Percentiles rank a stretch among this genome's conserved stretches.
phyloP scores from a whole-genome alignment of 1,140 invertebrate genomes.

The Lepidostoma basale region DNA sequence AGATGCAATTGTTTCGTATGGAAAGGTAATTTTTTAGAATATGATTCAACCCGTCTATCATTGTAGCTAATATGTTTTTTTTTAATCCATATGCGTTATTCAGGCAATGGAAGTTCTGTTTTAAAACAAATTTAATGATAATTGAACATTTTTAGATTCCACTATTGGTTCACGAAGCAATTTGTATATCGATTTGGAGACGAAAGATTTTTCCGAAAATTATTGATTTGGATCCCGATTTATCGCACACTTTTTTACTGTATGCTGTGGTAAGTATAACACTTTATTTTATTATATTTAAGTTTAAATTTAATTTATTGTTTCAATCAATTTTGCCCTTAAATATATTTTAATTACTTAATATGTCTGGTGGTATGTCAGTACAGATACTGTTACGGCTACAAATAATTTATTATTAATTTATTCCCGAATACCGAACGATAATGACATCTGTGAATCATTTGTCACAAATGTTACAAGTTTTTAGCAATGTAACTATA shows the following conservation, averaged over 20 bases:
- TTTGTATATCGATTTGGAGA: constrained; percentile 79
- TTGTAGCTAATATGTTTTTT: background rate
- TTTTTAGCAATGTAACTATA: too few species aligned
- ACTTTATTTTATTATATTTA: background rate
- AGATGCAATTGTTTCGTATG: constrained; percentile 40
- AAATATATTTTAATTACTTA: too few species aligned
- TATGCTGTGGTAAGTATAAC: constrained; percentile 68
- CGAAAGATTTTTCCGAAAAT: constrained; percentile 74
- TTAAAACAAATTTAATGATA: background rate
- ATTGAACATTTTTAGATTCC: constrained; percentile 60
- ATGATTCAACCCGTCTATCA: background rate
- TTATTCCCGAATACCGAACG: too few species aligned
- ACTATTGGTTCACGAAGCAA: constrained; percentile 75
- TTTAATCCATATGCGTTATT: constrained; percentile 6
- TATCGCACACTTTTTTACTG: constrained; percentile 71
- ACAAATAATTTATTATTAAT: too few species aligned
- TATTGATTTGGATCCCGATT: constrained; percentile 67
- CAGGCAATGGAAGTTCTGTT: background rate
- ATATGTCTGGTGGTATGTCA: too few species aligned
- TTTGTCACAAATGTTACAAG: too few species aligned
- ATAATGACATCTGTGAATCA: too few species aligned
- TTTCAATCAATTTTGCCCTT: too few species aligned
- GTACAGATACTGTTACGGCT: too few species aligned
- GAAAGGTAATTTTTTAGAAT: constrained; percentile 29
- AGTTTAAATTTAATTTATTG: background rate